Base-by-base conservation (phyloP, 2,888 invertebrate species). In the Polyploca ridens region DNA sequence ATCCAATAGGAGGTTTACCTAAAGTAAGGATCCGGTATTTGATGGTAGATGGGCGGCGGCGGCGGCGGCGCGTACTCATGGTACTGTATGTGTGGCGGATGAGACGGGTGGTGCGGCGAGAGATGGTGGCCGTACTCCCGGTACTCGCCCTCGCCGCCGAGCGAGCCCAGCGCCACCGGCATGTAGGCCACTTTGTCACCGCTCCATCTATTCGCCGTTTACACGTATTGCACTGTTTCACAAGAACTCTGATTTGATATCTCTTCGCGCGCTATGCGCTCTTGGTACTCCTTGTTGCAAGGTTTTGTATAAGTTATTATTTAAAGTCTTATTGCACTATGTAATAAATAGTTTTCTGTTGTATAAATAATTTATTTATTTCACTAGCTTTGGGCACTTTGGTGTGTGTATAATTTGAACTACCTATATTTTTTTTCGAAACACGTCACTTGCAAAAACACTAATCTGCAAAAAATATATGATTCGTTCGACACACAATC, bases 141-240 rank as follows among this genome's bases (percentile, higher is more conserved):
- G 94, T 91, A 94, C 95, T 94, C 95, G 94, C 94, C 94, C 94
- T 95, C 95, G 94, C 95, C 94, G 94, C 94, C 95, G 92, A 95
- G 93, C 94, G 94, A 95, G 94, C 95, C 95, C 95, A 95, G 94
- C 93, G 94, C 95, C 90, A 95, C 95, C 77, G 93, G 95, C 95
- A 95, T 95, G 94, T 94, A 95, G 90, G 95, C 95, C 95, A 95
- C 95, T 82, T 94, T 95, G 95, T 95, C 95, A 95, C 95, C 95
- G 94, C 89, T 90, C 88, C 95, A 95, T 94, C 91, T 49, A 90
- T 79, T 72, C 80, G 76, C 70, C 75, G 69, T 66, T 68, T 64
- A 71, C 64, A 62, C 68, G 69, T 62, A 64, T 63, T 64, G 63
- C 60, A 16, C 35, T 59, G 33, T 58, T 67, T 41, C 49, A 62